Conservation (phyloP, 2,797 vertebrate genomes). For the Sebastes elongatus region DNA sequence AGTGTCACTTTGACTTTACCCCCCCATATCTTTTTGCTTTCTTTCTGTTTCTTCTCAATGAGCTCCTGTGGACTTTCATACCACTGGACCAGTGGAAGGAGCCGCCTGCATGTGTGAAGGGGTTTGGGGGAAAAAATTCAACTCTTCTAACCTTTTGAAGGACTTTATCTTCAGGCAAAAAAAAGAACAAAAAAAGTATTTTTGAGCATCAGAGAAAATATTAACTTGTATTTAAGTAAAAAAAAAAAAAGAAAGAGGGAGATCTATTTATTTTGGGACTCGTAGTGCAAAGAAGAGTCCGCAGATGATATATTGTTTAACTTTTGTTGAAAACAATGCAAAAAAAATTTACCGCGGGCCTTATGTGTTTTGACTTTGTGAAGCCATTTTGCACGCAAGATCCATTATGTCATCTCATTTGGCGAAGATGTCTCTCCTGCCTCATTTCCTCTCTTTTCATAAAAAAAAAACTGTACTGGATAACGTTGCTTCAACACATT, state of each 20-base stretch:
- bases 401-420: constrained; percentile 59
- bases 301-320: constrained; percentile 76
- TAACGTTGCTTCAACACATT: constrained; percentile 6
- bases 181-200: constrained; percentile 74
- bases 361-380: constrained; percentile 88
- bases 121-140: constrained; percentile 31
- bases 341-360: constrained; percentile 83
- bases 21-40: constrained; percentile 38
- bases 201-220: constrained; percentile 81
- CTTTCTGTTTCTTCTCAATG: constrained; percentile 19
- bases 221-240: constrained; percentile 82
- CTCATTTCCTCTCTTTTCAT: constrained; percentile 49
- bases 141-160: constrained; percentile 69
- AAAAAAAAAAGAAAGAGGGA: constrained; percentile 71
- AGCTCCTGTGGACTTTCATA: constrained; percentile 57
- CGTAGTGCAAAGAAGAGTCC: constrained; percentile 68
- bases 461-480: constrained; percentile 34
- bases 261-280: constrained; percentile 84
- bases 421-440: constrained; percentile 38
- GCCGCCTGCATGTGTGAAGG: constrained; percentile 64
- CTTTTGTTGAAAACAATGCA: constrained; percentile 82
- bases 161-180: constrained; percentile 69
- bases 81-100: constrained; percentile 66
- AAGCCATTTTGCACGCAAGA: constrained; percentile 90
- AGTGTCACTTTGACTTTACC: constrained; percentile 46